Evolutionary conservation across 2,113 vertebrate genomes (phyloP).

Genomic region (Pristiophorus japonicus): DNA sequence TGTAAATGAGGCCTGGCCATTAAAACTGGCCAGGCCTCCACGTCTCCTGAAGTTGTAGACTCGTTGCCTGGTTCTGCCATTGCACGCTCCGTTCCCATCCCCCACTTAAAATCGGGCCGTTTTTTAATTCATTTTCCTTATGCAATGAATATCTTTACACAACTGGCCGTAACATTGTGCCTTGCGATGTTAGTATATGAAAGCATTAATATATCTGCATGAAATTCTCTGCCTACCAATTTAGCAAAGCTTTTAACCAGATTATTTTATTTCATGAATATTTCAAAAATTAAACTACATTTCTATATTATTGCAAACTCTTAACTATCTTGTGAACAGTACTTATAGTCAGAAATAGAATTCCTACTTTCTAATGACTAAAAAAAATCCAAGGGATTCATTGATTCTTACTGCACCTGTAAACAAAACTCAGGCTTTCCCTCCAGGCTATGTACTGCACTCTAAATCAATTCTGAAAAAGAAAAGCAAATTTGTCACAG

Average conservation of each 20-base stretch:
- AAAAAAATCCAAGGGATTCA: neutral
- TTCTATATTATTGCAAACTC: neutral
- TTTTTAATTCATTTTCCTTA: neutral
- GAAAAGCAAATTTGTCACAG: neutral
- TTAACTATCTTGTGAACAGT: neutral
- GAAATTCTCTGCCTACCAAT: neutral
- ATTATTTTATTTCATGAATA: neutral
- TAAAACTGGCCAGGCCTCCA: too few relatives aligned
- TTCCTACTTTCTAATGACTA: neutral
- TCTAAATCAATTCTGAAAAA: neutral
- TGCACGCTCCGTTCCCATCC: neutral
- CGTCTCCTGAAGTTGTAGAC: too few relatives aligned
- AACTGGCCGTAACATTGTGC: neutral
- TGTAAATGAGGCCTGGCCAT: neutral
- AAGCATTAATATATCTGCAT: neutral
- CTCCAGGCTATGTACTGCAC: neutral
- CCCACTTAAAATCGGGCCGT: neutral
- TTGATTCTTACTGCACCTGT: slow-evolving; percentile 2
- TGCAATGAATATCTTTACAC: neutral
- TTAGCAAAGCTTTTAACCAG: neutral
- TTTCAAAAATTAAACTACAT: neutral
- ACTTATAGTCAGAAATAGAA: neutral
- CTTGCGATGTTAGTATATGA: neutral
- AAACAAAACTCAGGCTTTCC: neutral
- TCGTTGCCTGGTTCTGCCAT: neutral